These are phyloP conservation scores for Ooceraea biroi DNA, from an alignment of 1,140 invertebrate genomes.

Conservation along the genomic window DNA sequence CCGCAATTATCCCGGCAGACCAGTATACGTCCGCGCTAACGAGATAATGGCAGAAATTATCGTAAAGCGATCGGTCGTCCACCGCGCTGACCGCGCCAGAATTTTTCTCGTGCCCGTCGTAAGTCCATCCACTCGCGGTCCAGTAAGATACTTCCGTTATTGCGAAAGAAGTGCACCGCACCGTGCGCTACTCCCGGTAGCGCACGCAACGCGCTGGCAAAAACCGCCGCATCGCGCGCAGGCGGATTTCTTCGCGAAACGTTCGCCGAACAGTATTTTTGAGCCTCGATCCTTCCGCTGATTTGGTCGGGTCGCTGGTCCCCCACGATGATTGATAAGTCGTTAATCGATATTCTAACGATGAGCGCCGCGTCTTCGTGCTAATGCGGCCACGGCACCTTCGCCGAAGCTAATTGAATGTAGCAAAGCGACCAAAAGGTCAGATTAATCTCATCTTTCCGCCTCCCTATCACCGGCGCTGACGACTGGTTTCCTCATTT, in stretches of 20 bases:
- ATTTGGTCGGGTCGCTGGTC: background rate
- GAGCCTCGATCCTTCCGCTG: background rate
- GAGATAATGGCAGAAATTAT: constrained; percentile 74
- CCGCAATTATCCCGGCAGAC: constrained; percentile 64
- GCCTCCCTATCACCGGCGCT: constrained; percentile 19
- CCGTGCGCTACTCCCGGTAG: background rate
- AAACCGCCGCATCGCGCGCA: constrained; percentile 51
- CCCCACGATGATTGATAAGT: background rate
- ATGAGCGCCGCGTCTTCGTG: background rate
- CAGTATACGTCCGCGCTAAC: constrained; percentile 62
- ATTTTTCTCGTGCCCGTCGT: constrained; percentile 60
- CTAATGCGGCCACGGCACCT: background rate
- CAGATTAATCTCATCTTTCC: background rate
- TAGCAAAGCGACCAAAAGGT: background rate
- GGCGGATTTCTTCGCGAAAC: constrained; percentile 7
- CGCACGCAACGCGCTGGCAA: constrained; percentile 49
- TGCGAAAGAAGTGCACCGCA: constrained; percentile 61
- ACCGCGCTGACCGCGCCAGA: constrained; percentile 41
- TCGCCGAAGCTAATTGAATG: constrained; percentile 29
- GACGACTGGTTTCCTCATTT: constrained; percentile 37
- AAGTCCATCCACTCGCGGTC: constrained; percentile 34
- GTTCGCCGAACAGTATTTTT: background rate
- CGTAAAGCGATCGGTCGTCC: constrained; percentile 63
- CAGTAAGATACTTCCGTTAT: constrained; percentile 70
- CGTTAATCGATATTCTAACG: constrained; percentile 31